A percentile compares a stretch with the other conserved stretches of the same genome.
Evolutionary conservation across 2,888 invertebrate species (phyloP).

Genomic region (Barypeithes pellucidus): DNA sequence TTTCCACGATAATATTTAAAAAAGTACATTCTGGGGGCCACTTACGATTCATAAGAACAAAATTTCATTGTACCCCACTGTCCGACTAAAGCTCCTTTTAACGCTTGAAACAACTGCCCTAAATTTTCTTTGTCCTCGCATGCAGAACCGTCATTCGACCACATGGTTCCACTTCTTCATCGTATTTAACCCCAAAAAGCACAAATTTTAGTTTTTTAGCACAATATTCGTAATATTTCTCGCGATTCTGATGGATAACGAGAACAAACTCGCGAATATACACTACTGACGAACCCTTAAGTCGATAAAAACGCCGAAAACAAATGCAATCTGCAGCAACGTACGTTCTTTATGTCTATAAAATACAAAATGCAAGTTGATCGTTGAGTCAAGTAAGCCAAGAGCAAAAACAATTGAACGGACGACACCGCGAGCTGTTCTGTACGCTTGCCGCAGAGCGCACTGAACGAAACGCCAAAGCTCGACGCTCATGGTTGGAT

Average conservation of each 20-base stretch:
- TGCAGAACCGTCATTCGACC: slow-evolving; percentile 49
- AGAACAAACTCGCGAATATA: slow-evolving; percentile 28
- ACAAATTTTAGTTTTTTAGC: slow-evolving; percentile 2
- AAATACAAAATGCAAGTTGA: slow-evolving; percentile 13
- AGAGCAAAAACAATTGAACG: slow-evolving; percentile 35
- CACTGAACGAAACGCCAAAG: slow-evolving; percentile 45
- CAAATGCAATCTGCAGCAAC: slow-evolving; percentile 25
- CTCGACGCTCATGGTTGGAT: slow-evolving; percentile 31
- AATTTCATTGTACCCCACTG: slow-evolving; percentile 56
- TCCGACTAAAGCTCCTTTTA: slow-evolving; percentile 51
- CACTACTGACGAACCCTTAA: not conserved
- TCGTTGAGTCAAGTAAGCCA: slow-evolving; percentile 29
- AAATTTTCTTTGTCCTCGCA: slow-evolving; percentile 53
- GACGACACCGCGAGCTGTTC: slow-evolving; percentile 30
- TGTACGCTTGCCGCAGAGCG: slow-evolving; percentile 53
- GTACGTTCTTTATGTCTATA: slow-evolving; percentile 18
- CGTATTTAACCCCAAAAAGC: slow-evolving; percentile 23
- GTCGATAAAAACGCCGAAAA: slow-evolving; percentile 11
- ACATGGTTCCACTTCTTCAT: slow-evolving; percentile 52
- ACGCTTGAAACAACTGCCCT: slow-evolving; percentile 53
- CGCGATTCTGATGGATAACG: not conserved
- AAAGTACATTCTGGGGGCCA: slow-evolving; percentile 18
- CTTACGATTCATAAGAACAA: slow-evolving; percentile 55
- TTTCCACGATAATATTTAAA: slow-evolving; percentile 31
- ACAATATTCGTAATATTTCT: not conserved